Evolutionary conservation across 2,113 vertebrate species (phyloP), one percentile per base, ranked within the genome.

Genomic region (Spermophilus dauricus): DNA sequence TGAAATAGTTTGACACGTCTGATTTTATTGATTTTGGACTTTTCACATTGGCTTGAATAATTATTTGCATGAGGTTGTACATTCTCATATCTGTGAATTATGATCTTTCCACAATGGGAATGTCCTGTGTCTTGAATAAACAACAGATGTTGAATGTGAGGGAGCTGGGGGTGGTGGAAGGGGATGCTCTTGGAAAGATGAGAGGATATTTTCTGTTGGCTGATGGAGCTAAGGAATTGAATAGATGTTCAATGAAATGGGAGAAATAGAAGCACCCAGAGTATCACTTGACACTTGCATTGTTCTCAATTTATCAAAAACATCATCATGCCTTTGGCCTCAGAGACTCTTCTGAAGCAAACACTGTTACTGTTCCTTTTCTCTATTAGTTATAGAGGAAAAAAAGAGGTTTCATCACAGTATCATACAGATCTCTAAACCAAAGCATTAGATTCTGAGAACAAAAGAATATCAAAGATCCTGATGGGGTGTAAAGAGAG

Each of bases 231-330:
- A 37, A 1, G 51, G 87, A 53, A 84, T 90, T 92, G 84, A 95
- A 97, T 95, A 95, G 96, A 92, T 93, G 67, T 80, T 96, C 87
- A 87, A 37, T 95, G 96, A 95, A 96, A 88, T 90, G 80, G 39
- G 95, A 93, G 96, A 89, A 92, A 95, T 73, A 61, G 72, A 94
- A 93, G 86, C 92, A 51, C 81, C 81, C 81, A 53, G 39, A 39
- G 80, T 96, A 86, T 97, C 91, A 91, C 45, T 77, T 97, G 96
- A 89, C 83, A 86, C 63, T 53, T 93, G 78, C 5, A 77, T 89
- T 94, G 78, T 94, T 96, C 91, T 75, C 16, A 73, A 6, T 72
- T 92, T 88, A 92, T 94, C 70, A 75, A 85, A 91, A 89, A 86
- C 51, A 58, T 37, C 3, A 9, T 34, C 65, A 39, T 83, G 8